These are phyloP conservation scores for Diarsia brunnea DNA, from an alignment of 2,888 invertebrate species.

Conservation along the genomic window DNA sequence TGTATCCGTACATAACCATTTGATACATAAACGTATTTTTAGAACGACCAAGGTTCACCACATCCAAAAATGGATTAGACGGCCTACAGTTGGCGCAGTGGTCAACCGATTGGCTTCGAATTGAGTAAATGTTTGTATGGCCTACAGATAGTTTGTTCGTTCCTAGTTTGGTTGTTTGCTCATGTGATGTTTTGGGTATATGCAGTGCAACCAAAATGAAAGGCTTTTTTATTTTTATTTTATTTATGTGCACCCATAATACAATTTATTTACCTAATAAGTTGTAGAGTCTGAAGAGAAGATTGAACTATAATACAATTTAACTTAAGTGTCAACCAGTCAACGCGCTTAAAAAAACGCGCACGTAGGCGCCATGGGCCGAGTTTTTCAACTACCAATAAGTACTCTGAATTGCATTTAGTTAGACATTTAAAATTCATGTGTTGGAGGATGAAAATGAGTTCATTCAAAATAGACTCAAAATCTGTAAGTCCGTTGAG, in stretches of 20 bases:
- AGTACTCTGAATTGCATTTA: neutral
- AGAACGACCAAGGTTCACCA: neutral
- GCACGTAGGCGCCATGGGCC: too few relatives aligned
- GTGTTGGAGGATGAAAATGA: neutral
- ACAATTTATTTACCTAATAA: neutral
- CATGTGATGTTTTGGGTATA: slow-evolving; percentile 22
- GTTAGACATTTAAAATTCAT: neutral
- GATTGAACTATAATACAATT: too few relatives aligned
- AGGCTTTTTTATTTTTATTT: too few relatives aligned
- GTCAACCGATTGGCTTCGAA: slow-evolving; percentile 18
- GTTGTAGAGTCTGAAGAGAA: too few relatives aligned
- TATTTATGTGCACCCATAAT: neutral
- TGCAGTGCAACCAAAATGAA: too few relatives aligned
- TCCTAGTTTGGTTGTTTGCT: slow-evolving; percentile 11
- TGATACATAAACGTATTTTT: neutral
- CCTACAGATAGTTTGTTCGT: slow-evolving; percentile 6
- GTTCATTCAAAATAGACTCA: slow-evolving; percentile 16
- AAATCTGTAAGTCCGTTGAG: neutral
- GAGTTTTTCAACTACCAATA: too few relatives aligned
- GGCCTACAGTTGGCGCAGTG: neutral
- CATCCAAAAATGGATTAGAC: neutral
- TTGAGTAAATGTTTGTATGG: slow-evolving; percentile 25
- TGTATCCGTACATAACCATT: neutral
- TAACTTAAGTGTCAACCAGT: too few relatives aligned
- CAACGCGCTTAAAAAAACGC: too few relatives aligned